Evolutionary conservation across 1,140 invertebrate species (phyloP), one percentile per base, ranked within the genome.

Genomic region (Drosophila grimshawi): DNA sequence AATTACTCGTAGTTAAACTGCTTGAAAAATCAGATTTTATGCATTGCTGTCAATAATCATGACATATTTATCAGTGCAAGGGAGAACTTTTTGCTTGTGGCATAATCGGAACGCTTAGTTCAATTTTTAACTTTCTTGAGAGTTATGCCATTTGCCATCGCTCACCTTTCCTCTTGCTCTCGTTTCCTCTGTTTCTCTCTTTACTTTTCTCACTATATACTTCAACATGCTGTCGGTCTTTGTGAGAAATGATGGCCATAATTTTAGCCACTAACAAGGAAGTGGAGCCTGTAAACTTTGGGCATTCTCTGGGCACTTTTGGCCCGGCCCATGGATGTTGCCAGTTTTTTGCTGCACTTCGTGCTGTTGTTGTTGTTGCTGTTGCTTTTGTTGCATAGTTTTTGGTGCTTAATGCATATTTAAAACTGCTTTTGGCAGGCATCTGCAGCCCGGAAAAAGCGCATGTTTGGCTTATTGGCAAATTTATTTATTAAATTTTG

Each of bases 401-500:
- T 72, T 73, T 53, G 57, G 48, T 61, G 71, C 80, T 81, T 86
- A 89, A 90, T 90, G 75, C 67, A 90, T 89, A 89, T 86, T 90
- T 89, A 79, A 89, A 89, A 76, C 67, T 67, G 63, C 71, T 81
- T 67, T 83, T 48, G 56, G 30, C 59, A 61, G 45, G 59, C 43
- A 32, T 29, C 45, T 45, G 43, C 45, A n/a, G 59, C 32, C 55
- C 19, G 60, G 75, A 69, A 41, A 59, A 56, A 62, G 55, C 64
- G 74, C 80, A 89, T 76, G 81, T 88, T 89, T 81, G 85, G 85
- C 67, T 89, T 90, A 88, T 88, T 89, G 85, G 55, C 61, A 88
- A 85, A 88, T 85, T 88, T 88, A 89, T 88, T 89, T 89, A 88
- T 88, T 89, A 89, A 88, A 89, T 89, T 89, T 71, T 64, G 59